phyloP scores from a whole-genome alignment of 2,888 invertebrate species.

The Harpagoxenus sublaevis region DNA sequence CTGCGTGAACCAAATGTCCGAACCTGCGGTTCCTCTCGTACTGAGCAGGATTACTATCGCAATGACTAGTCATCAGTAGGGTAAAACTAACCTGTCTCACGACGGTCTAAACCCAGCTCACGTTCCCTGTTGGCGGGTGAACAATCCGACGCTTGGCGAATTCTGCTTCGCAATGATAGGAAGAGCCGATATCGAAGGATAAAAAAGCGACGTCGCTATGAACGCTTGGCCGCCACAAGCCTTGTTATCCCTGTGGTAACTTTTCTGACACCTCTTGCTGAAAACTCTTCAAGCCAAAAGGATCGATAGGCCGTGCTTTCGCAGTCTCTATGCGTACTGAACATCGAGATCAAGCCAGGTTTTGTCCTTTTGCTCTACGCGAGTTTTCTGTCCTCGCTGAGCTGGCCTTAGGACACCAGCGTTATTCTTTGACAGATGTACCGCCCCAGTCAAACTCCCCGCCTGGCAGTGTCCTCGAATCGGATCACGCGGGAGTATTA shows the following conservation, averaged over 20 bases:
- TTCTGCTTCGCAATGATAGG: conserved; percentile 92
- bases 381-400: conserved; percentile 87
- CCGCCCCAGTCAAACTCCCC: too few relatives aligned
- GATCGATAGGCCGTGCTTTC: conserved; percentile 90
- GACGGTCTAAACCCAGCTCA: conserved; percentile 90
- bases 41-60: conserved; percentile 88
- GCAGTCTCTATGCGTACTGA: conserved; percentile 85
- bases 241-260: conserved; percentile 73
- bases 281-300: conserved; percentile 49
- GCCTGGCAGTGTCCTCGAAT: background rate
- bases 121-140: conserved; percentile 90
- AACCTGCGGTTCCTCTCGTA: conserved; percentile 89
- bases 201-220: conserved; percentile 91
- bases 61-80: conserved; percentile 86
- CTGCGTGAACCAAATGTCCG: conserved; percentile 83
- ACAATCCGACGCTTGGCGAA: conserved; percentile 91
- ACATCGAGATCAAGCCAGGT: conserved; percentile 59
- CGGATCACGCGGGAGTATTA: too few relatives aligned
- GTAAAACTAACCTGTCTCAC: conserved; percentile 87
- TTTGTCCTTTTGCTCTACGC: conserved; percentile 73
- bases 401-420: conserved; percentile 82
- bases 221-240: conserved; percentile 88
- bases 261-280: conserved; percentile 68
- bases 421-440: too few relatives aligned
- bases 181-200: conserved; percentile 92